These are phyloP conservation scores for Sebastes diaconus DNA, from an alignment of 2,797 vertebrate species.

Conservation along the genomic window DNA sequence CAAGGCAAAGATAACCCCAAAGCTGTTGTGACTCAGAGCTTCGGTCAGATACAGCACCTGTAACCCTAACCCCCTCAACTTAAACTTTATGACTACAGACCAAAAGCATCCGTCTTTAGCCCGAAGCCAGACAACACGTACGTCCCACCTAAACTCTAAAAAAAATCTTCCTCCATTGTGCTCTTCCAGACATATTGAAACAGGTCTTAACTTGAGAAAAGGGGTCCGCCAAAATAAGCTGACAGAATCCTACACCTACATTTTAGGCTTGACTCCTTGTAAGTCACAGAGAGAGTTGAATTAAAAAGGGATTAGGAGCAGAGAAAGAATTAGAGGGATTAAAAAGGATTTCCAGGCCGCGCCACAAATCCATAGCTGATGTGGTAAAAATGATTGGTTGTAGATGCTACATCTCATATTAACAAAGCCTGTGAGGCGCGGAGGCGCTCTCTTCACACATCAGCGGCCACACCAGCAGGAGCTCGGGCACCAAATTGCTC, in stretches of 20 bases:
- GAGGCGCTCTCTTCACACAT: conserved; percentile 40
- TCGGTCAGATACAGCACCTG: not conserved
- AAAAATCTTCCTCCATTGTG: conserved; percentile 10
- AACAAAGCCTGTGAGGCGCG: conserved; percentile 33
- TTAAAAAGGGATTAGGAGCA: conserved; percentile 69
- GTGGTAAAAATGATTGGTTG: conserved; percentile 53
- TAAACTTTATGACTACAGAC: conserved; percentile 6
- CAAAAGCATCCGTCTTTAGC: not conserved
- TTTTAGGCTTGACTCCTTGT: conserved; percentile 48
- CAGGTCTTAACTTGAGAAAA: conserved; percentile 29
- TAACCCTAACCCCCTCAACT: not conserved
- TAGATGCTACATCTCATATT: conserved; percentile 50
- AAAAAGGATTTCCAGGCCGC: conserved; percentile 47
- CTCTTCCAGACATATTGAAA: conserved; percentile 33
- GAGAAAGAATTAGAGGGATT: conserved; percentile 65
- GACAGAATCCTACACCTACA: conserved; percentile 31
- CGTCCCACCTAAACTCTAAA: not conserved
- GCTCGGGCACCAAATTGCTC: conserved; percentile 36
- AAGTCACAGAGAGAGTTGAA: conserved; percentile 62
- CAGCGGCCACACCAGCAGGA: conserved; percentile 23
- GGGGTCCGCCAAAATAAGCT: conserved; percentile 24
- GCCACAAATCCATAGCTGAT: conserved; percentile 61
- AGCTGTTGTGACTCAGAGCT: not conserved
- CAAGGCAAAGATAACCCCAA: not conserved
- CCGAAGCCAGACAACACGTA: conserved; percentile 26